phyloP scores from a whole-genome alignment of 2,888 invertebrate genomes.

The Eupithecia centaureata region DNA sequence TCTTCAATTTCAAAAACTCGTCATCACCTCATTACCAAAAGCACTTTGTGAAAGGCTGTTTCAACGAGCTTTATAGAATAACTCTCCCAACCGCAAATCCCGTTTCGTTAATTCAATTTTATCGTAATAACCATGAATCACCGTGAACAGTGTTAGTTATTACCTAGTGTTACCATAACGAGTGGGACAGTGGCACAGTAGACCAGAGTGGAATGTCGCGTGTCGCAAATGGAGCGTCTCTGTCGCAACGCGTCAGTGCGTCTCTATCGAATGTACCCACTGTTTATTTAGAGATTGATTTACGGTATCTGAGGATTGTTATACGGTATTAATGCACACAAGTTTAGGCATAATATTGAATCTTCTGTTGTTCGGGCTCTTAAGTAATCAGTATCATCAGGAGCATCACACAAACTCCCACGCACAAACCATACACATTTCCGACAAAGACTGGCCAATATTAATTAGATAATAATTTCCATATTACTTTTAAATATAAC shows the following conservation, averaged over 20 bases:
- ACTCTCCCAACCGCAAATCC: neutral
- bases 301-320: neutral
- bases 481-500: too few species aligned
- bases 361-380: too few species aligned
- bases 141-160: neutral
- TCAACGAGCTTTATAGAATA: neutral
- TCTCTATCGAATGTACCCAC: neutral
- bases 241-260: constrained; percentile 39
- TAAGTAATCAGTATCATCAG: too few species aligned
- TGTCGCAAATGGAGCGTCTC: constrained; percentile 42
- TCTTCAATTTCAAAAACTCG: neutral
- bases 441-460: too few species aligned
- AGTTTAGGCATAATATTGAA: too few species aligned
- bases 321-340: too few species aligned
- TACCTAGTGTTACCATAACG: neutral
- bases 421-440: too few species aligned
- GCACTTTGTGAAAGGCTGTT: neutral
- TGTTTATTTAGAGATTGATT: constrained; percentile 1
- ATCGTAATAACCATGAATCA: neutral
- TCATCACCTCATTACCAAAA: neutral
- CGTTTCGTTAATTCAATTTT: neutral
- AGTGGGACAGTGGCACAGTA: constrained; percentile 25
- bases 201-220: constrained; percentile 40
- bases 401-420: too few species aligned
- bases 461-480: too few species aligned